A percentile compares a stretch with the other conserved stretches of the same genome.
These are phyloP conservation scores for Sula dactylatra DNA, from an alignment of 2,113 vertebrate species.

Conservation along the genomic window DNA sequence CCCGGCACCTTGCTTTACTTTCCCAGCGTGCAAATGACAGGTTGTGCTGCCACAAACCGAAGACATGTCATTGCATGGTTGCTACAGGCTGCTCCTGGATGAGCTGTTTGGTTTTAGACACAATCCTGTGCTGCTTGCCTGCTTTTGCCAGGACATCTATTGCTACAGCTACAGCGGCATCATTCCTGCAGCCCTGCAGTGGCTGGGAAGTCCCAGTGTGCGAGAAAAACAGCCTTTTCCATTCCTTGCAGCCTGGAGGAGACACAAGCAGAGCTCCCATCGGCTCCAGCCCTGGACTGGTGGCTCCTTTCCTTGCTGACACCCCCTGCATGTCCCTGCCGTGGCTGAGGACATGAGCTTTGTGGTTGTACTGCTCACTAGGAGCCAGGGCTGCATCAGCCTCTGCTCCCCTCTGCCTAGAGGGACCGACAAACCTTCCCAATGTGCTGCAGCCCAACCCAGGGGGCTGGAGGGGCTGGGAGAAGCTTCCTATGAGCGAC, in stretches of 20 bases:
- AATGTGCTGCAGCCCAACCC: background rate
- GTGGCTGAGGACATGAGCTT: rapidly evolving
- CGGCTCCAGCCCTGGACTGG: rapidly evolving
- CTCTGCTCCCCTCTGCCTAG: background rate
- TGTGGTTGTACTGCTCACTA: rapidly evolving
- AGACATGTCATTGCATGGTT: rapidly evolving
- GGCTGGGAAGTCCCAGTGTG: background rate
- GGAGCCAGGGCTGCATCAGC: background rate
- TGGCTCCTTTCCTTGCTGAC: background rate
- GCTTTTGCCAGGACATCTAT: background rate
- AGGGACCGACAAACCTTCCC: background rate
- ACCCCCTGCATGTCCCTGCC: background rate
- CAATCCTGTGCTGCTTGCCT: background rate
- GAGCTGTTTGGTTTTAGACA: background rate
- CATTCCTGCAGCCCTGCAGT: background rate
- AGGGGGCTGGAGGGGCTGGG: too few species aligned
- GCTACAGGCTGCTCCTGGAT: background rate
- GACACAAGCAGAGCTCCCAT: background rate
- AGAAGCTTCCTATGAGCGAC: background rate
- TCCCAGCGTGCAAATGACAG: rapidly evolving
- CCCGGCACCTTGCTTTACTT: background rate
- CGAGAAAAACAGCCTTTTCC: background rate
- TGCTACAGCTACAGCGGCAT: background rate
- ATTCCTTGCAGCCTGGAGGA: background rate
- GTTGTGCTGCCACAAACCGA: rapidly evolving